A percentile compares a stretch with the other conserved stretches of the same genome.
Conservation (phyloP, 2,113 vertebrate species). For the Amblyornis subalaris region DNA sequence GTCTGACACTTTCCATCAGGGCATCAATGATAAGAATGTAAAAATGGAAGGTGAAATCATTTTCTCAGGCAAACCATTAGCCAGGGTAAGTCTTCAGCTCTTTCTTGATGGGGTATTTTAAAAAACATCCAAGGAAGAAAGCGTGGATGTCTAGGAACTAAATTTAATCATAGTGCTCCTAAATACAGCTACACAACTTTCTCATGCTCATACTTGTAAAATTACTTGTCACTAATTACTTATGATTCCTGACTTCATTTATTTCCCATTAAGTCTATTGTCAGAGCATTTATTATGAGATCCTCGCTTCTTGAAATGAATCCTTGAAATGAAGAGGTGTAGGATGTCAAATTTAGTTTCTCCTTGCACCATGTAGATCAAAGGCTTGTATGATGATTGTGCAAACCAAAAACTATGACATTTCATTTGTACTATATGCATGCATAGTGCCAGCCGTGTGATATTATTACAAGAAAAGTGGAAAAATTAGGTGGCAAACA, state of each 20-base stretch:
- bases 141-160: neutral
- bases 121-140: neutral
- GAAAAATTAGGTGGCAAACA: slow-evolving; percentile 39
- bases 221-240: neutral
- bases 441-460: neutral
- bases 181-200: neutral
- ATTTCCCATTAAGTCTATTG: neutral
- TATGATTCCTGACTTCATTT: neutral
- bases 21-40: neutral
- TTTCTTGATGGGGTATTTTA: neutral
- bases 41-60: neutral
- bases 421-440: neutral
- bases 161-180: neutral
- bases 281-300: neutral
- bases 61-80: neutral
- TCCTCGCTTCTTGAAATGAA: neutral
- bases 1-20: neutral
- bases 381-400: neutral
- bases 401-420: neutral
- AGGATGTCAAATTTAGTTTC: neutral
- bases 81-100: neutral
- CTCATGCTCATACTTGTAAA: neutral
- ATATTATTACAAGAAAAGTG: neutral
- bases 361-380: neutral
- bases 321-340: neutral